Percentiles rank a stretch among this genome's conserved stretches.
phyloP scores from a whole-genome alignment of 2,797 vertebrate species.

The Bothrops alternatus region DNA sequence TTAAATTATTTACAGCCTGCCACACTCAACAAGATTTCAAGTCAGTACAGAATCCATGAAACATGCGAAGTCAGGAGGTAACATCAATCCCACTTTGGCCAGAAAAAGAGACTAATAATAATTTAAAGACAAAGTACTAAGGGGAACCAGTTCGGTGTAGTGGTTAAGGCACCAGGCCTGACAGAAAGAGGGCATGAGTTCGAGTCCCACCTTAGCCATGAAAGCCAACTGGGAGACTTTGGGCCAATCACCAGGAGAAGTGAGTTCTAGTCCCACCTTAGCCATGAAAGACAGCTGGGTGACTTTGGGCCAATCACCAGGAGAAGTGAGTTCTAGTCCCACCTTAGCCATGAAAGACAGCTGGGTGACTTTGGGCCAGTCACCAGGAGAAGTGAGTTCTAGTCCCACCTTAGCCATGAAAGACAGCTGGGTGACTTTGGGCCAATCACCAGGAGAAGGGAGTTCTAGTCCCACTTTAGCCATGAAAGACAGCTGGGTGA shows the following conservation, averaged over 20 bases:
- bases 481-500: neutral
- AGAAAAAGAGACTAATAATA: neutral
- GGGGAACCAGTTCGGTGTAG: neutral
- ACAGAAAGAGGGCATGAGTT: neutral
- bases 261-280: too few relatives aligned
- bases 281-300: too few relatives aligned
- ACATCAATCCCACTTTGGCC: neutral
- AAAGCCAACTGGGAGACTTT: too few relatives aligned
- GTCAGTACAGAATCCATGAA: neutral
- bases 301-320: too few relatives aligned
- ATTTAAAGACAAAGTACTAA: neutral
- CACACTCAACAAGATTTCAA: neutral
- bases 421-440: neutral
- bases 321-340: neutral
- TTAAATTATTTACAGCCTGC: neutral
- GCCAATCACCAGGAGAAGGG: too few relatives aligned
- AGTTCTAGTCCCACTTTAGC: neutral
- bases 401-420: neutral
- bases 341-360: neutral
- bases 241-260: too few relatives aligned
- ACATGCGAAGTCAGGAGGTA: neutral
- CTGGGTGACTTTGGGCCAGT: neutral
- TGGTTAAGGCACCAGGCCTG: neutral
- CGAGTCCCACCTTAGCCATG: too few relatives aligned
- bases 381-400: neutral